Percentiles rank a stretch among this genome's conserved stretches.
Evolutionary conservation across 2,113 vertebrate genomes (phyloP).

Genomic region (Lontra canadensis): DNA sequence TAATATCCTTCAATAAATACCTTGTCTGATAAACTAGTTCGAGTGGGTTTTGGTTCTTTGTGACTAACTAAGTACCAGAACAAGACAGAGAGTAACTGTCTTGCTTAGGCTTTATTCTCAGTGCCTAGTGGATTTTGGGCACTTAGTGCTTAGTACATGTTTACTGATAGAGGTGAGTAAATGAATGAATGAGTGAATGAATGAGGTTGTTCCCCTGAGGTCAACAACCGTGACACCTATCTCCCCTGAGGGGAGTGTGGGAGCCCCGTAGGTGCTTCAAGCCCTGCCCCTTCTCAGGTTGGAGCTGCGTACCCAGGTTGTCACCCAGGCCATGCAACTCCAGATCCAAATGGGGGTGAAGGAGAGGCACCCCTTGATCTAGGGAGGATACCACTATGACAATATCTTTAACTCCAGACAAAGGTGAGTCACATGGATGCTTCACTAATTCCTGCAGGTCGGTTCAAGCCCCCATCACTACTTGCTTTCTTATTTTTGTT

Average conservation of each 20-base stretch:
- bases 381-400: too few species aligned
- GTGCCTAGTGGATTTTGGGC: background rate
- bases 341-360: background rate
- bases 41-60: background rate
- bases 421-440: background rate
- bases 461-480: background rate
- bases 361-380: background rate
- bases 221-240: background rate
- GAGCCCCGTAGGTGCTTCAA: rapidly evolving
- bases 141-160: background rate
- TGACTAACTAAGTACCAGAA: background rate
- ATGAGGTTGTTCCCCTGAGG: background rate
- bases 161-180: background rate
- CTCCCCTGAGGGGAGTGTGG: background rate
- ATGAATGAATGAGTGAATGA: background rate
- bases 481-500: background rate
- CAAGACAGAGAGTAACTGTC: background rate
- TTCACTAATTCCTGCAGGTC: background rate
- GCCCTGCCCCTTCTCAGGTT: background rate
- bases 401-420: background rate
- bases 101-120: background rate
- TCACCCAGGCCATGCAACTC: background rate
- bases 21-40: background rate
- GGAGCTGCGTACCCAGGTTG: background rate
- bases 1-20: background rate